These are phyloP conservation scores for Salpingus planirostris DNA, from an alignment of 2,888 invertebrate genomes.

Conservation along the genomic window DNA sequence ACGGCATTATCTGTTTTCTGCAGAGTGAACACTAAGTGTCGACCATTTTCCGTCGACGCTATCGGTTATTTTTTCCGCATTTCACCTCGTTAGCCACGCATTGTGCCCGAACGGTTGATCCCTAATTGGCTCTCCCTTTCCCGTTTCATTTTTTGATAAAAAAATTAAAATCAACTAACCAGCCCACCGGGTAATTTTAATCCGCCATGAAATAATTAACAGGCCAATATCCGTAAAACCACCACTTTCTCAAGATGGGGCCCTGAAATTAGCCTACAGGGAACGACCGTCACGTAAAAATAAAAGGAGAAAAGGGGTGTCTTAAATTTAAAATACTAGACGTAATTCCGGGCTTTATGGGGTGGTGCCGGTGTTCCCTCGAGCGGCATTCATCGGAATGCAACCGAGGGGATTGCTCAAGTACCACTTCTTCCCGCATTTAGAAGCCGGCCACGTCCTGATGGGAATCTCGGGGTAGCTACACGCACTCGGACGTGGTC, in stretches of 20 bases:
- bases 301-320: slow-evolving; percentile 17
- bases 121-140: slow-evolving; percentile 14
- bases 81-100: slow-evolving; percentile 17
- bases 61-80: slow-evolving; percentile 15
- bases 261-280: slow-evolving; percentile 20
- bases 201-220: too few species aligned
- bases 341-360: slow-evolving; percentile 21
- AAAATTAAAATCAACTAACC: too few species aligned
- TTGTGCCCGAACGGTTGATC: slow-evolving; percentile 15
- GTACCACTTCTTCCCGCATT: slow-evolving; percentile 9
- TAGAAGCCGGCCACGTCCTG: slow-evolving; percentile 13
- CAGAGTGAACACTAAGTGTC: slow-evolving; percentile 29
- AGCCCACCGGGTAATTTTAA: too few species aligned
- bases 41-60: slow-evolving; percentile 19
- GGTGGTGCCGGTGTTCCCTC: slow-evolving; percentile 9
- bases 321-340: slow-evolving; percentile 23
- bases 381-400: slow-evolving; percentile 9
- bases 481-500: slow-evolving; percentile 21
- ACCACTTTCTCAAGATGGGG: slow-evolving; percentile 16
- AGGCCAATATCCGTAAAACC: too few species aligned
- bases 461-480: slow-evolving; percentile 13
- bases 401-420: slow-evolving; percentile 6
- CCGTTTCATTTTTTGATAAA: too few species aligned
- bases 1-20: slow-evolving; percentile 32
- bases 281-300: slow-evolving; percentile 20